A percentile compares a stretch with the other conserved stretches of the same genome.
Evolutionary conservation across 1,140 invertebrate species (phyloP).

Genomic region (Plutomurus gul): DNA sequence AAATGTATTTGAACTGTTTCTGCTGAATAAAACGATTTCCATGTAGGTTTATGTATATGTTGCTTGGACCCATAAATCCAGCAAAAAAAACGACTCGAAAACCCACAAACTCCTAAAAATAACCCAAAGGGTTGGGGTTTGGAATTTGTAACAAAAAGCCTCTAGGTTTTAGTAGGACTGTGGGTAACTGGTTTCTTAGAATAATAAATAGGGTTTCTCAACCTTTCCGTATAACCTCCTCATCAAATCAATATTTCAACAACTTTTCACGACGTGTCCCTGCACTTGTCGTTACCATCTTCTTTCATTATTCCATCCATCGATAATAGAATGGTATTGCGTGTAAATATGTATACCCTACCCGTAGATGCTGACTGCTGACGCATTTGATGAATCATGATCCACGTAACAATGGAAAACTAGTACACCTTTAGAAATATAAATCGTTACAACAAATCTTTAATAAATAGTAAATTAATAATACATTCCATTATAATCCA

Average conservation of each 20-base stretch:
- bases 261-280: constrained; percentile 13
- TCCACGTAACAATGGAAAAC: not conserved
- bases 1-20: too few relatives aligned
- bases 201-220: not conserved
- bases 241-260: not conserved
- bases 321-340: too few relatives aligned
- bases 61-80: too few relatives aligned
- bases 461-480: constrained; percentile 15
- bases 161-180: too few relatives aligned
- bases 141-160: too few relatives aligned
- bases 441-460: constrained; percentile 7
- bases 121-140: too few relatives aligned
- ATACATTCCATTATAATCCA: constrained; percentile 13
- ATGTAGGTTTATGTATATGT: too few relatives aligned
- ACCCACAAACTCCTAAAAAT: too few relatives aligned
- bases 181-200: not conserved
- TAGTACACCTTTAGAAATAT: not conserved
- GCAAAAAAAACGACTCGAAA: too few relatives aligned
- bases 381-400: not conserved
- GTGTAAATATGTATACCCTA: not conserved
- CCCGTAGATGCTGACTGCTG: not conserved
- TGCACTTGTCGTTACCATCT: not conserved
- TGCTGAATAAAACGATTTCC: too few relatives aligned
- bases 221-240: not conserved
- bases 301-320: too few relatives aligned